Base-by-base conservation (phyloP, 2,797 vertebrate genomes). In the Botia almorhae region DNA sequence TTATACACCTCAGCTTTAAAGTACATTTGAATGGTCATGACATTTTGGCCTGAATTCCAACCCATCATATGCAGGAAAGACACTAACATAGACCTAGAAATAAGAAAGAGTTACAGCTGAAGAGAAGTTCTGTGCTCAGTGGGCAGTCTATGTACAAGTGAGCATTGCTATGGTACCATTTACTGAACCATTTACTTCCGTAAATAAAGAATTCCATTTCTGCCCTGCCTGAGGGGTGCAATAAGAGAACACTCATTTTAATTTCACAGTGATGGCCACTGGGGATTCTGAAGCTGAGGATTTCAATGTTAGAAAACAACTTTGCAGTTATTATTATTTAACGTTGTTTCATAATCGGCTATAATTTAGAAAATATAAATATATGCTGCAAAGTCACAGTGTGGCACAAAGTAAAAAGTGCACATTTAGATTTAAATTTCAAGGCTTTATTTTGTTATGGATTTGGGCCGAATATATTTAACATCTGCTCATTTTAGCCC, bases 161-260 rank as follows among this genome's bases (percentile, higher is more conserved):
- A 50, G 12, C 58, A 10, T 70, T 51, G 48, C 51, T 81, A 64
- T 67, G 55, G 14, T 64, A 68, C 55, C 68, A 26, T 26, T 67
- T 82, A 72, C 74, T 72, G 78, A 84, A 80, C 84, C 80, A 85
- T 83, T 81, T 82, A 71, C 76, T 83, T 87, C 60, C 13, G 65
- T 88, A 87, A 90, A 86, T 78, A 88, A 89, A 82, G 84, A 85
- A 82, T 81, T 74, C 83, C 50, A 82, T 87, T 88, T 90, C 76
- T 85, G 64, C 78, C 68, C 69, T 80, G 78, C 85, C 83, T 61
- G 50, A 86, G 82, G 83, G 58, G 69, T 84, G 8, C 74, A 46
- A 50, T 33, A 74, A 74, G 82, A 83, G 80, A 79, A 87, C 82
- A 82, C 82, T 82, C 55, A 82, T 87, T 83, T 86, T 85, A 89